A percentile compares a stretch with the other conserved stretches of the same genome.
Conservation (phyloP, 2,113 vertebrate genomes). For the Calyptomena viridis region DNA sequence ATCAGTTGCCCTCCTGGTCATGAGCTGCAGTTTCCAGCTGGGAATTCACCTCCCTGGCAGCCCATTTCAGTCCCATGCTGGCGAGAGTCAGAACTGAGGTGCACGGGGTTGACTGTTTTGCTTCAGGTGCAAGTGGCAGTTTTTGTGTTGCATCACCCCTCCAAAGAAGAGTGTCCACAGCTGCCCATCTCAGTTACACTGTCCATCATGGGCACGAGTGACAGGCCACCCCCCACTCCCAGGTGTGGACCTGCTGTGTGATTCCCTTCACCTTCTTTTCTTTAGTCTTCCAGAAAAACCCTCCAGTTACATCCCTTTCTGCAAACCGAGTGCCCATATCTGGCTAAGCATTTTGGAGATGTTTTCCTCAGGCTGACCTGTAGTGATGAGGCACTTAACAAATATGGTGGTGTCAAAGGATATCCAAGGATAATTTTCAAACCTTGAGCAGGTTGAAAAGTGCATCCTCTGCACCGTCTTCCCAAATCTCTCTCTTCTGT, state of each 20-base stretch:
- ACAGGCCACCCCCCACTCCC: background rate
- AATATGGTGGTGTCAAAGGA: background rate
- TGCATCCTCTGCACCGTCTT: background rate
- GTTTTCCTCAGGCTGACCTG: background rate
- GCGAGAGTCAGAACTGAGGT: background rate
- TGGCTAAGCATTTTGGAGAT: background rate
- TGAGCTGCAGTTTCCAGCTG: background rate
- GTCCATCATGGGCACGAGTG: accelerated
- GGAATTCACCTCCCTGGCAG: background rate
- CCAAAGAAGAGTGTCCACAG: background rate
- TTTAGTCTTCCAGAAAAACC: background rate
- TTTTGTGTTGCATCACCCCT: background rate
- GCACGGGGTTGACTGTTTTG: background rate
- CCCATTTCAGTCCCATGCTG: accelerated
- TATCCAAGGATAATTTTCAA: background rate
- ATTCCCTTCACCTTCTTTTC: background rate
- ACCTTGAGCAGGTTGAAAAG: background rate
- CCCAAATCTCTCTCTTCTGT: background rate
- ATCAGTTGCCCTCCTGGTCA: background rate
- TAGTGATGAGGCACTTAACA: background rate
- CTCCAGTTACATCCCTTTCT: background rate
- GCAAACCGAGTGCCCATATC: accelerated
- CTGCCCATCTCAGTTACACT: background rate
- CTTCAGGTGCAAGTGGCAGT: background rate
- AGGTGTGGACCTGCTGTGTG: background rate